A percentile compares a stretch with the other conserved stretches of the same genome.
These are phyloP conservation scores for Pelobates cultripes DNA, from an alignment of 2,797 vertebrate species.

Conservation along the genomic window DNA sequence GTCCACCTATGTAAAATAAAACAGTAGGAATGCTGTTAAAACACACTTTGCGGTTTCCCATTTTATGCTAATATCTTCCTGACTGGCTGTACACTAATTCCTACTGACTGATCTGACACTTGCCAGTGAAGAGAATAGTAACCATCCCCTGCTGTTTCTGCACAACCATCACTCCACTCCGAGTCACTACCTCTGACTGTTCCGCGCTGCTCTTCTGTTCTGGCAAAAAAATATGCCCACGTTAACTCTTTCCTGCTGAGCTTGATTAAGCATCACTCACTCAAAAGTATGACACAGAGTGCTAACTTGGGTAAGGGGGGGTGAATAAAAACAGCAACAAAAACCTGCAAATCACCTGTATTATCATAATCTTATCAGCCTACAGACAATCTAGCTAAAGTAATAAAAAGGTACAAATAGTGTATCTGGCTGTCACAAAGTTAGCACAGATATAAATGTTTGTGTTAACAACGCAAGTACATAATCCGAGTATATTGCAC, in stretches of 20 bases:
- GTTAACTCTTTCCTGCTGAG: not conserved
- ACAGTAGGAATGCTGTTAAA: slow-evolving; percentile 1
- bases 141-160: slow-evolving; percentile 37
- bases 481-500: no score
- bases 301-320: no score
- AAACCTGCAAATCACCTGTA: no score
- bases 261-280: not conserved
- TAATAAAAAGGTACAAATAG: no score
- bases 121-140: slow-evolving; percentile 20
- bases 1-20: not conserved
- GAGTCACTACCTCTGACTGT: slow-evolving; percentile 45
- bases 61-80: slow-evolving; percentile 21
- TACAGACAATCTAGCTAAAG: no score
- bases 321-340: no score
- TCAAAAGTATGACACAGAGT: not conserved
- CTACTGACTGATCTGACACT: slow-evolving; percentile 35
- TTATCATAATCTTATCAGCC: no score
- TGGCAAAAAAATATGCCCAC: slow-evolving; percentile 39
- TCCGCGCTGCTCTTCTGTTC: slow-evolving; percentile 38
- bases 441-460: no score
- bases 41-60: not conserved
- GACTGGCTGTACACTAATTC: not conserved
- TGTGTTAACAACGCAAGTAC: no score
- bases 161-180: slow-evolving; percentile 32
- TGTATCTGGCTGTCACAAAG: no score